Base-by-base conservation (phyloP, 2,888 invertebrate genomes). In the Quadroppia sp. region DNA sequence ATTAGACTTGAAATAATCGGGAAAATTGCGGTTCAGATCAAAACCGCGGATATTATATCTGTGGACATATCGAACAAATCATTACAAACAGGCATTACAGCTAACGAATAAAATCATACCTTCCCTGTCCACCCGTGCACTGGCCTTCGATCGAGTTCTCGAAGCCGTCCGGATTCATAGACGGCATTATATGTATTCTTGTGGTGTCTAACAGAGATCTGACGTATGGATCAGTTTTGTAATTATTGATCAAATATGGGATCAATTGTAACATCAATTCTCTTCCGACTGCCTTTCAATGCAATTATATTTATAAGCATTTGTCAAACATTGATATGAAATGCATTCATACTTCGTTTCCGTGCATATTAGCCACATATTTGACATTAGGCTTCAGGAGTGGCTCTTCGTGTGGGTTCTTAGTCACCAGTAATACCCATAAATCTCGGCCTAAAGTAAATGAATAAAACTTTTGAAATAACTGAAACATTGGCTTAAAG, bases 161-260 rank as follows among this genome's bases (percentile, higher is more conserved):
- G 84, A 90, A 98, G 28, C 98, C 99, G 82, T 99, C 99, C 0
- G 99, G 98, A 84, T 99, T 99, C 95, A 99, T 95, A 0, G 94
- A 91, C 0, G 98, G 97, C 87, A 99, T 87, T 79, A 99, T 88
- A 69, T 73, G 73, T 80, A 99, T 94, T 77, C 96, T 87, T 0
- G 98, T 98, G 82, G 92, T 92, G 83, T 96, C 92, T 82, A 99
- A 82, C 74, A 98, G 84, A 2, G 40, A 71, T 80, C 89, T 88
- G 75, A 96, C 89, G 82, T 93, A 93, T 25, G 89, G 87, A 83
- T 96, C 92, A 1, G 88, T 86, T 56, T 87, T 87, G 82, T 94
- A 94, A 79, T 88, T 90, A 53, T 89, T 89, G 74, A 92, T 90
- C 78, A 94, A 85, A 81, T 91, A 88, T 89, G 90, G 89, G 80